Conservation (phyloP, 1,140 invertebrate species). For the Aporrectodea caliginosa region DNA sequence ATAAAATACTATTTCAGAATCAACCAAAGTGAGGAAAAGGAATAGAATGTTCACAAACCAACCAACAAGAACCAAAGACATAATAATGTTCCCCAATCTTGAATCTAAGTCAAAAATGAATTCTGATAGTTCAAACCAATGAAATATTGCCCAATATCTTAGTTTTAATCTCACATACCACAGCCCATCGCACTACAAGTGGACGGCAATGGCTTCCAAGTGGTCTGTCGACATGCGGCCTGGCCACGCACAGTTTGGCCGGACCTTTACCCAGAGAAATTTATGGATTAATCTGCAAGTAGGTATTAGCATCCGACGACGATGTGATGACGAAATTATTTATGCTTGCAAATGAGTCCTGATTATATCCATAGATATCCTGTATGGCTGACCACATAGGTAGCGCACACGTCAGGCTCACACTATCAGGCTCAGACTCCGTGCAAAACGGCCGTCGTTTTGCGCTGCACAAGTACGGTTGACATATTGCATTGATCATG, state of each 20-base stretch:
- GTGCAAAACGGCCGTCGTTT: background rate
- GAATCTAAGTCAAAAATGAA: too few species aligned
- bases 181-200: background rate
- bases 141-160: background rate
- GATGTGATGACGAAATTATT: background rate
- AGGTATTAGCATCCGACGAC: background rate
- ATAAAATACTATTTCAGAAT: too few species aligned
- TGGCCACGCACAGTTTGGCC: background rate
- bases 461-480: background rate
- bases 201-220: background rate
- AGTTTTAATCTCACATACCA: background rate
- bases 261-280: background rate
- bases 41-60: too few species aligned
- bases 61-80: too few species aligned
- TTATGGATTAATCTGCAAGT: background rate
- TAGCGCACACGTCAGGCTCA: background rate
- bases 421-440: background rate
- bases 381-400: background rate
- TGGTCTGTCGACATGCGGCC: background rate
- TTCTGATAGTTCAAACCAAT: background rate
- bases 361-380: background rate
- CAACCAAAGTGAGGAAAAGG: too few species aligned
- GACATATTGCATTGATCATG: background rate
- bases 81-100: too few species aligned
- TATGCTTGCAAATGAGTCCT: conserved; percentile 1